These are phyloP conservation scores for Eupithecia pulchellata DNA, from an alignment of 2,888 invertebrate species.

Conservation along the genomic window DNA sequence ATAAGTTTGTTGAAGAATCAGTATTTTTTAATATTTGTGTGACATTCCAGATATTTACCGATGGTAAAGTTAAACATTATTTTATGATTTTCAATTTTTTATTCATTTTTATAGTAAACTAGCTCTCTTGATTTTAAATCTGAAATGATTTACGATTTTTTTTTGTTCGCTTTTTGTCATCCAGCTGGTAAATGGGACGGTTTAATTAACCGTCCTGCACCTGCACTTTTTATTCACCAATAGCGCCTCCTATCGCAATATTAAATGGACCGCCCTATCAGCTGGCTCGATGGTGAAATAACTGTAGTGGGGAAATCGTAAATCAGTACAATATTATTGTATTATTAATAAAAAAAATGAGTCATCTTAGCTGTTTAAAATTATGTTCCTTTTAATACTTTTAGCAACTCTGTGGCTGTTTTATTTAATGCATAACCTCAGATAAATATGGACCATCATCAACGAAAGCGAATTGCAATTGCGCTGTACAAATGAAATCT, in stretches of 20 bases:
- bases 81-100: conserved; percentile 60
- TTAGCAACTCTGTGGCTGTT: conserved; percentile 15
- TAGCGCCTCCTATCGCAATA: neutral
- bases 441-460: neutral
- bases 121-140: conserved; percentile 59
- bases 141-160: conserved; percentile 20
- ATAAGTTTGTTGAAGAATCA: conserved; percentile 81
- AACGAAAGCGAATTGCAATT: neutral
- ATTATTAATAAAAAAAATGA: conserved; percentile 52
- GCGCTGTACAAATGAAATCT: neutral
- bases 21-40: conserved; percentile 83
- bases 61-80: conserved; percentile 55
- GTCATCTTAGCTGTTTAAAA: conserved; percentile 40
- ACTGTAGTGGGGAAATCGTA: conserved; percentile 6
- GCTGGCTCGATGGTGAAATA: neutral
- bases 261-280: neutral
- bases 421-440: conserved; percentile 16
- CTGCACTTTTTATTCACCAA: neutral
- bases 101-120: conserved; percentile 49
- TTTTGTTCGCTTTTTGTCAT: neutral
- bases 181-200: neutral
- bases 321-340: conserved; percentile 60
- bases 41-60: conserved; percentile 82
- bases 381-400: conserved; percentile 22
- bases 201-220: neutral